Percentiles rank a stretch among this genome's conserved stretches.
phyloP scores from a whole-genome alignment of 2,113 vertebrate genomes.

The Donacobius atricapilla region DNA sequence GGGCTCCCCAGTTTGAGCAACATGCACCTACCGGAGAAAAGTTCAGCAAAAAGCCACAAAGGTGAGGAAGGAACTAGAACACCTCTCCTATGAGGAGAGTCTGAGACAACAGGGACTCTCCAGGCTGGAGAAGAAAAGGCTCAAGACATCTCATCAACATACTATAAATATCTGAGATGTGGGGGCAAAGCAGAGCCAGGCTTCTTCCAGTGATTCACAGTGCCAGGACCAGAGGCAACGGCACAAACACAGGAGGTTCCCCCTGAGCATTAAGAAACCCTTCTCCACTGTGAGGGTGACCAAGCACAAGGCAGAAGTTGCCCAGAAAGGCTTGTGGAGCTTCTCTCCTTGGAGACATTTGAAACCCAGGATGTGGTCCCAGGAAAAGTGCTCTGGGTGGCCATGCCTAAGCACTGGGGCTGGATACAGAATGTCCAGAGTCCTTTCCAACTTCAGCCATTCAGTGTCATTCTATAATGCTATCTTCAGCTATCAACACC shows the following conservation, averaged over 20 bases:
- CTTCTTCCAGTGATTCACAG: not conserved
- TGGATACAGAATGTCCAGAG: not conserved
- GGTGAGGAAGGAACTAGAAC: not conserved
- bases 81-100: not conserved
- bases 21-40: fast-evolving
- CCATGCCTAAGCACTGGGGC: not conserved
- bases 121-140: not conserved
- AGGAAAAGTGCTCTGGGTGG: not conserved
- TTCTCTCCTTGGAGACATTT: not conserved
- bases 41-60: not conserved
- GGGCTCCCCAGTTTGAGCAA: not conserved
- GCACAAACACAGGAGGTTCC: not conserved
- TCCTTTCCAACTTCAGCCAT: not conserved
- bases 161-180: not conserved
- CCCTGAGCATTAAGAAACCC: not conserved
- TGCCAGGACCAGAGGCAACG: not conserved
- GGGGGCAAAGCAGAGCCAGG: not conserved
- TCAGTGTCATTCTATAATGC: not conserved
- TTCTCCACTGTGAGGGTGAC: not conserved
- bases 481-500: not conserved
- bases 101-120: not conserved
- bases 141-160: not conserved
- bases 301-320: not conserved
- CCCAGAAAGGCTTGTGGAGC: not conserved
- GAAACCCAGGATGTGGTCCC: not conserved